Evolutionary conservation across 2,888 invertebrate species (phyloP), one percentile per base, ranked within the genome.

Genomic region (Lobophora halterata): DNA sequence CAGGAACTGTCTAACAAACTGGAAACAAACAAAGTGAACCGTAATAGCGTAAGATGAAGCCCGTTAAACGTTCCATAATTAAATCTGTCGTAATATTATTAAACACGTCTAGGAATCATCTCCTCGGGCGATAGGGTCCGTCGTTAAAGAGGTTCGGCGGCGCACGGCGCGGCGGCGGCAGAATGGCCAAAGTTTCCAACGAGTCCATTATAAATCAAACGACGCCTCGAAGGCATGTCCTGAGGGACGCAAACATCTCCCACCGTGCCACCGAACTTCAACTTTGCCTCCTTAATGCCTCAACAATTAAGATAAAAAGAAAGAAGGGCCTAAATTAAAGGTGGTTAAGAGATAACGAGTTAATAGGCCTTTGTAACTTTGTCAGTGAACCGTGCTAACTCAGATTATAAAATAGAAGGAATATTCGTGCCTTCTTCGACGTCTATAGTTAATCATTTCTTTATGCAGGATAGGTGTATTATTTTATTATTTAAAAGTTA

Each of bases 151-250:
- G 83, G 83, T 81, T 76, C 73, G 73, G 75, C 67, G 25, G 35
- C 41, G 31, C 32, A 31, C 31, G 36, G 42, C 36, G 36, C 36
- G 77, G 76, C 71, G 34, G 71, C 67, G 73, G 32, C 40, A 76
- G 79, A 86, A 87, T 86, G 85, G 86, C 77, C 73, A 79, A 87
- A 87, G 79, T 87, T 87, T 80, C 74, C 83, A 77, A 81, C 83
- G 81, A 85, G 83, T 86, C 87, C 86, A 87, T 87, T 87, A 87
- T 87, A 87, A 87, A 87, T 87, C 87, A 86, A 86, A 86, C 79
- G 86, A 85, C 79, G 86, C 85, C 86, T 83, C 67, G 74, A 65
- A 78, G 86, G 79, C 85, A 83, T 82, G 75, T 86, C 87, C 79
- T 81, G 79, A 82, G 86, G 86, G 86, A 82, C 79, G 76, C 65